phyloP scores from a whole-genome alignment of 2,888 invertebrate species.

The Erebia aethiops region DNA sequence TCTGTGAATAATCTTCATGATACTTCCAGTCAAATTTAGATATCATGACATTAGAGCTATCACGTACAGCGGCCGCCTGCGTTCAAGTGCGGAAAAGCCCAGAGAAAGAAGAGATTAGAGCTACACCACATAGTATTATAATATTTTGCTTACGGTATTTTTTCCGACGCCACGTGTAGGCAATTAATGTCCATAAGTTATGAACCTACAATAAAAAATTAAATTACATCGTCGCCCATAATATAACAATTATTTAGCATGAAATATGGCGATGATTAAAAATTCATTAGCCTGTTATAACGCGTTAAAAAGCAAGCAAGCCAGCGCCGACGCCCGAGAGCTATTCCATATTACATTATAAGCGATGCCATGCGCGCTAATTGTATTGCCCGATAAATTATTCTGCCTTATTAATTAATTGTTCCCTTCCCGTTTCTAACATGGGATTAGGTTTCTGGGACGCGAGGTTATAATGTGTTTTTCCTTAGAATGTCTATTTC shows the following conservation, averaged over 20 bases:
- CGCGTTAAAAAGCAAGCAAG: slow-evolving; percentile 24
- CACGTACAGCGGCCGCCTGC: too few species aligned
- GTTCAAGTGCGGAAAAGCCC: too few species aligned
- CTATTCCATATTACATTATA: slow-evolving; percentile 26
- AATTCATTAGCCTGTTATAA: slow-evolving; percentile 29
- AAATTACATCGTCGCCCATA: slow-evolving; percentile 8
- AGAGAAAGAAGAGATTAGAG: too few species aligned
- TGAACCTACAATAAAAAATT: not conserved
- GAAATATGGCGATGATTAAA: slow-evolving; percentile 31
- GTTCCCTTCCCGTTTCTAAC: slow-evolving; percentile 12
- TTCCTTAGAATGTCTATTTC: not conserved
- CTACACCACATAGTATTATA: too few species aligned
- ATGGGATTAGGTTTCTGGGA: slow-evolving; percentile 1
- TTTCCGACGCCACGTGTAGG: not conserved
- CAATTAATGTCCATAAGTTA: not conserved
- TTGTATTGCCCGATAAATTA: slow-evolving; percentile 35
- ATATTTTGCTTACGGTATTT: not conserved
- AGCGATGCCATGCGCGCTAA: slow-evolving; percentile 29
- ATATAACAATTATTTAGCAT: slow-evolving; percentile 18
- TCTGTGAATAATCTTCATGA: too few species aligned
- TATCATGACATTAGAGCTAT: too few species aligned
- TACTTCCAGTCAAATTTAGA: too few species aligned
- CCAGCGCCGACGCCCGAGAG: slow-evolving; percentile 21
- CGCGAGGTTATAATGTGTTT: not conserved
- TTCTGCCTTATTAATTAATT: slow-evolving; percentile 32